Base-by-base conservation (phyloP, 2,113 vertebrate genomes). In the Gnathonemus longibarbis region DNA sequence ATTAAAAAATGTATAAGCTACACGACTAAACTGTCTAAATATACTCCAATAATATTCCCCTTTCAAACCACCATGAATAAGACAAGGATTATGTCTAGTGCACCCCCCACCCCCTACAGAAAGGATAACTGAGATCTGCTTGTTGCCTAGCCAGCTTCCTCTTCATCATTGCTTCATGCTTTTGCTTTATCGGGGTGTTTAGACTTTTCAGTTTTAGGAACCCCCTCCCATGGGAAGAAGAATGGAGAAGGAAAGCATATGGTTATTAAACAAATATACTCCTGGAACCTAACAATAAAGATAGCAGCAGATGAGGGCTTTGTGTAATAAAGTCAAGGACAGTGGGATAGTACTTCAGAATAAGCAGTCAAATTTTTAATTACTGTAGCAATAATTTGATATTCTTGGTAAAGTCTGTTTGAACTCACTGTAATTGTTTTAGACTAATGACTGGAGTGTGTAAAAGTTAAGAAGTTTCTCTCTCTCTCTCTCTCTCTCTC, bases 221-320 rank as follows among this genome's bases (percentile, higher is more conserved):
- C 19, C 84, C 56, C 89, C 27, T 87, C 89, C 53, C 84, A 87
- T 10, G 53, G 84, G 83, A 84, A 31, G 5, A 74, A 46, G n/a
- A 11, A 49, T 17, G 45, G 3, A 77, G n/a, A 87, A n/a, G 74
- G 49, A 80, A 35, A 35, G 48, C 80, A 48, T 52, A 50, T 42
- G 31, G 88, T 21, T 89, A 80, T 19, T 48, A n/a, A 53, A 49
- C 27, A 27, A 83, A 66, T 53, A 66, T 39, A 48, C 27, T 48
- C 74, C 19, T 53, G n/a, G 48, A 89, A 49, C 88, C 9, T 70
- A 35, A 74, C 27, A 46, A 50, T 89, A 83, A 88, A 45, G 45
- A 19, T 10, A 24, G 48, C 2, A 17, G 50, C 49, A 31, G 48
- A 50, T 46, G 48, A 87, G 48, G 9, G 84, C 45, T 50, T 85